Base-by-base conservation (phyloP, 2,797 vertebrate genomes). In the Vultur gryphus region DNA sequence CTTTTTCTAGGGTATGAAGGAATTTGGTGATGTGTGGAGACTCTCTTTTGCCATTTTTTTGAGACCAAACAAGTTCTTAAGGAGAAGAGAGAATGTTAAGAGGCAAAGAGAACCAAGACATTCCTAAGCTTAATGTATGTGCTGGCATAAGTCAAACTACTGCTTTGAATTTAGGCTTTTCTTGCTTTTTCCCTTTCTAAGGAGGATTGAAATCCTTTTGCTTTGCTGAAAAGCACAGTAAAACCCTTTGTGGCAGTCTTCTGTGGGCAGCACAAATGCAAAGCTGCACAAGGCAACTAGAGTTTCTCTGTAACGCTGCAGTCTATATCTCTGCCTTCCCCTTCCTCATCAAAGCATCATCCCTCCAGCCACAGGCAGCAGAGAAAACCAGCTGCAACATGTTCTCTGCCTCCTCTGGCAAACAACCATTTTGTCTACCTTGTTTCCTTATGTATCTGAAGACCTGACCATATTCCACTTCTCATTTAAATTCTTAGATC, bases 221-320 rank as follows among this genome's bases (percentile, higher is more conserved):
- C 78, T 94, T 69, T 87, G 92, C 88, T 87, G 90, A 77, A 84
- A 85, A 94, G 88, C 75, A 41, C 89, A 59, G 70, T 15, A n/a
- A 92, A 95, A 37, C 26, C 75, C 59, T 94, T 89, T 59, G 85
- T 90, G 80, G 77, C 80, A 55, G 71, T 28, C 31, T 65, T 93
- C 84, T 66, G 85, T 31, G 73, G 85, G 72, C 73, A 87, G 92
- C 91, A 78, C 44, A 14, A 16, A 67, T 58, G 52, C 92, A 93
- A 69, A 89, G 92, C 90, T 39, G 57, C 49, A 54, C 41, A 7
- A 89, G 93, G 94, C 87, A 54, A 39, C 48, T 23, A 7, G 48
- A 51, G 46, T 55, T 85, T 31, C 82, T 72, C 67, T 83, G 69
- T 65, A 54, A 57, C 6, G 41, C 94, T 83, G 76, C 64, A 64